Evolutionary conservation across 2,888 invertebrate genomes (phyloP).

Genomic region (Eulithis testata): DNA sequence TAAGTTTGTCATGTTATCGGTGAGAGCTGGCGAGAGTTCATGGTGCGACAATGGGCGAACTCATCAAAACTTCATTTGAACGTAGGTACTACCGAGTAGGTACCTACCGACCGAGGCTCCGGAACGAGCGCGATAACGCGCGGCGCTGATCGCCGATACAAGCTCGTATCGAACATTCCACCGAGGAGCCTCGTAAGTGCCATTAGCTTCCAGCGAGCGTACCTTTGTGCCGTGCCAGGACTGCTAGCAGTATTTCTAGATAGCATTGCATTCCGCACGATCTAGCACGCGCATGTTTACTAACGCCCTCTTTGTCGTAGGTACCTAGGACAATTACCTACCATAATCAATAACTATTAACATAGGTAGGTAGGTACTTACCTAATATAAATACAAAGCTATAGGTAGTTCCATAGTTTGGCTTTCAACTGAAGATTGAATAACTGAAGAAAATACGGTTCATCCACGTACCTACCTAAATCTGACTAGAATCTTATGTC

Average conservation of each 20-base stretch:
- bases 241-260: slow-evolving; percentile 21
- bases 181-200: slow-evolving; percentile 22
- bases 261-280: slow-evolving; percentile 51
- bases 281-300: no score
- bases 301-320: no score
- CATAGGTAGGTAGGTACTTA: no score
- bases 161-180: slow-evolving; percentile 28
- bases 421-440: no score
- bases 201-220: slow-evolving; percentile 25
- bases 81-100: slow-evolving; percentile 2
- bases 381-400: no score
- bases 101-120: slow-evolving; percentile 22
- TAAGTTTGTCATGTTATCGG: slow-evolving; percentile 17
- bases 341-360: no score
- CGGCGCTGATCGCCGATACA: slow-evolving; percentile 30
- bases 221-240: slow-evolving; percentile 18
- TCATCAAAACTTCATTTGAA: slow-evolving; percentile 41
- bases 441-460: no score
- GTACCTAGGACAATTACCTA: no score
- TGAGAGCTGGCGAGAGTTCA: neutral
- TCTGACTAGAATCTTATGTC: no score
- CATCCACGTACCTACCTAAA: no score
- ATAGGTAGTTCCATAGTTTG: no score
- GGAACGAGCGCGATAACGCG: slow-evolving; percentile 38
- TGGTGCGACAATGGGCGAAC: slow-evolving; percentile 23